Conservation (phyloP, 2,888 invertebrate species). For the Acrobasis suavella region DNA sequence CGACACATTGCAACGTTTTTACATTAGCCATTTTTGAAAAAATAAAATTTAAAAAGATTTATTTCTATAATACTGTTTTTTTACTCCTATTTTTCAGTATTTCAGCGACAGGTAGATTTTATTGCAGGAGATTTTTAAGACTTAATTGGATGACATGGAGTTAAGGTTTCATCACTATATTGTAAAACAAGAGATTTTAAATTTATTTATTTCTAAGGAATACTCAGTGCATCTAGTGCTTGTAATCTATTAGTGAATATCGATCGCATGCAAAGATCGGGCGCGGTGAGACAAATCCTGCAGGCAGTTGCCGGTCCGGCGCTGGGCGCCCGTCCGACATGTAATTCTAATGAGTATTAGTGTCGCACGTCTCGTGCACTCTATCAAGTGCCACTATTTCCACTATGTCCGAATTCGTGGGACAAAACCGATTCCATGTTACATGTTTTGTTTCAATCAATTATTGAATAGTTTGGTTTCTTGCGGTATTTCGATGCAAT, state of each 20-base stretch:
- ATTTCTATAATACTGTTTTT: no score
- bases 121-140: no score
- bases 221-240: background rate
- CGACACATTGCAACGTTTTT: no score
- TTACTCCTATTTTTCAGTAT: no score
- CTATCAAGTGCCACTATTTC: conserved; percentile 50
- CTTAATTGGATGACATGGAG: no score
- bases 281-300: conserved; percentile 34
- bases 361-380: conserved; percentile 62
- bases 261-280: conserved; percentile 25
- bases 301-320: conserved; percentile 28
- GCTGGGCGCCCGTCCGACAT: conserved; percentile 59
- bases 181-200: no score
- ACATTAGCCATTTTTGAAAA: no score
- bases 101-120: no score
- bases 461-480: background rate
- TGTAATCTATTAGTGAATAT: conserved; percentile 16
- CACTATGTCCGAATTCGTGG: conserved; percentile 18
- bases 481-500: background rate
- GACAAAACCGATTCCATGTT: background rate
- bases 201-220: no score
- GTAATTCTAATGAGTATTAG: conserved; percentile 82
- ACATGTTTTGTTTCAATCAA: conserved; percentile 1
- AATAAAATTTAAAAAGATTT: no score
- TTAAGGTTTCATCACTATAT: no score